Evolutionary conservation across 2,888 invertebrate species (phyloP).

Genomic region (Papilio elwesi): DNA sequence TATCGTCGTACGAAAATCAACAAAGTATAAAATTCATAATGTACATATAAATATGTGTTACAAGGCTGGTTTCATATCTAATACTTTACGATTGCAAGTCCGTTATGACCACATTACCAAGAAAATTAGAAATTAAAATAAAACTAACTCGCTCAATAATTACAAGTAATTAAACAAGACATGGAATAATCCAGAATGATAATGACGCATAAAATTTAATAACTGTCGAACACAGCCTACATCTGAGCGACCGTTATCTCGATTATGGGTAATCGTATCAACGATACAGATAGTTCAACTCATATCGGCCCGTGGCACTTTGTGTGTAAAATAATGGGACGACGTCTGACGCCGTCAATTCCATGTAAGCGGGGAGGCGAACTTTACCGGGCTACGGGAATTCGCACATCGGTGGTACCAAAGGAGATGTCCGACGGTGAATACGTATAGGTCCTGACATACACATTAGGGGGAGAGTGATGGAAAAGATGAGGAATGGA

Average conservation of each 20-base stretch:
- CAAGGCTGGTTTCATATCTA: neutral
- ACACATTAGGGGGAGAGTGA: too few species aligned
- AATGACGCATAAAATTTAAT: constrained; percentile 14
- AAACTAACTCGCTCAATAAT: neutral
- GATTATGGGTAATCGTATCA: constrained; percentile 14
- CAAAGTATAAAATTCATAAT: too few species aligned
- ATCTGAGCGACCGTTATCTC: constrained; percentile 12
- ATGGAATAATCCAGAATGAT: neutral
- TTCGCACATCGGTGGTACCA: too few species aligned
- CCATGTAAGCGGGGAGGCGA: too few species aligned
- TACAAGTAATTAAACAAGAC: constrained; percentile 10
- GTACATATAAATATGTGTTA: neutral
- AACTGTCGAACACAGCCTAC: constrained; percentile 9
- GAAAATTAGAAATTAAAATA: constrained; percentile 7
- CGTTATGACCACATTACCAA: neutral
- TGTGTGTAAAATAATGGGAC: neutral
- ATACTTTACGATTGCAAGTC: neutral
- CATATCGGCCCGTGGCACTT: neutral
- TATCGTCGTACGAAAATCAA: too few species aligned
- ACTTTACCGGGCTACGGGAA: too few species aligned
- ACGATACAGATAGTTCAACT: neutral
- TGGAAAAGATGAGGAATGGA: too few species aligned
- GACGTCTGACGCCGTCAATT: too few species aligned
- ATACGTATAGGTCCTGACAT: too few species aligned
- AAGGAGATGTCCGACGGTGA: too few species aligned